phyloP scores from a whole-genome alignment of 1,140 invertebrate genomes.

The Mizuhopecten yessoensis region DNA sequence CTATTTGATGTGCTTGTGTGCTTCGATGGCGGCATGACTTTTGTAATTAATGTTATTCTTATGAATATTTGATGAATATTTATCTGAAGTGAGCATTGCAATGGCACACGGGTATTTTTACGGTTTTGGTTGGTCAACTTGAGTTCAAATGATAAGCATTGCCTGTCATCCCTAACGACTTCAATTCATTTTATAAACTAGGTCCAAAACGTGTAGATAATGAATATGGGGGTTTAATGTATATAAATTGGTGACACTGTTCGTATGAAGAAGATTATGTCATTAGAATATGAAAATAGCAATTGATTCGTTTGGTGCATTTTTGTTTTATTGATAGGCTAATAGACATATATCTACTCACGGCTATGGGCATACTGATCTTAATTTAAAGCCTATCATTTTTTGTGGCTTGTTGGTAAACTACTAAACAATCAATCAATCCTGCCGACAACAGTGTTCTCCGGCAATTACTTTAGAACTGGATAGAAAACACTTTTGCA shows the following conservation, averaged over 20 bases:
- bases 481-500: too few relatives aligned
- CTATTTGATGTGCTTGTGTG: neutral
- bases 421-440: too few relatives aligned
- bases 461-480: too few relatives aligned
- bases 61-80: slow-evolving; percentile 4
- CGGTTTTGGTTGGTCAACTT: neutral
- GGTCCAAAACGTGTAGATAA: neutral
- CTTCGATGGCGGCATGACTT: neutral
- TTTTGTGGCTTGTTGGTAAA: too few relatives aligned
- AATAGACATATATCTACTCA: too few relatives aligned
- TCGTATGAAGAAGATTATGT: neutral
- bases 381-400: too few relatives aligned
- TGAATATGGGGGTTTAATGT: neutral
- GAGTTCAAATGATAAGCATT: neutral
- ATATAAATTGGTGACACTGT: neutral
- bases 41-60: neutral
- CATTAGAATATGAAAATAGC: neutral
- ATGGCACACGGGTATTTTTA: neutral
- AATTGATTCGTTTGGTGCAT: too few relatives aligned
- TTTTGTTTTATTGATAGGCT: too few relatives aligned
- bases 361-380: too few relatives aligned
- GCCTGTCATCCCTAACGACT: neutral
- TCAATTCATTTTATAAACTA: neutral
- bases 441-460: too few relatives aligned
- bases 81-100: neutral